Conservation (phyloP, 2,888 invertebrate species). For the Agapostemon virescens region DNA sequence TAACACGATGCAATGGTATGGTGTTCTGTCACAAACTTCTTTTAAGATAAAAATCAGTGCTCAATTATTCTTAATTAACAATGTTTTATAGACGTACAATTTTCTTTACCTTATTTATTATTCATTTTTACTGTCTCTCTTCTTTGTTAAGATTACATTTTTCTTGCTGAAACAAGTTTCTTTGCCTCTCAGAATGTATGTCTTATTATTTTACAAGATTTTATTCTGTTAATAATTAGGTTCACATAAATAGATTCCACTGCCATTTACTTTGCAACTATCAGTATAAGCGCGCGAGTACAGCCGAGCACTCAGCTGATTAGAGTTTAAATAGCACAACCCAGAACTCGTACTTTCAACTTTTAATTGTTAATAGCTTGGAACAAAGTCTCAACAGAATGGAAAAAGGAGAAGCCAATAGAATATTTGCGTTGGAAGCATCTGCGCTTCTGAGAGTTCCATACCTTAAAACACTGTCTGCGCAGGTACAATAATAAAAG, state of each 20-base stretch:
- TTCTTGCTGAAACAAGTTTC: too few species aligned
- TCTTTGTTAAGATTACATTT: too few species aligned
- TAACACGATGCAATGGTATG: too few species aligned
- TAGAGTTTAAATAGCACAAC: background rate
- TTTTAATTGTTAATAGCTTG: constrained; percentile 1
- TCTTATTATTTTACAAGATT: background rate
- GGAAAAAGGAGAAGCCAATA: background rate
- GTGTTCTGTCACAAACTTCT: too few species aligned
- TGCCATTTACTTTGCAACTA: background rate
- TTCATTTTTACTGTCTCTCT: too few species aligned
- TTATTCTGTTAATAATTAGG: background rate
- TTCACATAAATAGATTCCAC: background rate
- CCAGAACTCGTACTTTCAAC: background rate
- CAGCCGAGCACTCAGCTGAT: constrained; percentile 1
- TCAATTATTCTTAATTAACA: too few species aligned
- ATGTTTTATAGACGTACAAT: too few species aligned
- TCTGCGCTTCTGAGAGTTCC: background rate
- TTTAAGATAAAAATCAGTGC: too few species aligned
- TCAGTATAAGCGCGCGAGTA: background rate
- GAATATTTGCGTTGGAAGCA: background rate
- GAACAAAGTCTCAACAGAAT: background rate
- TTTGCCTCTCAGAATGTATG: too few species aligned
- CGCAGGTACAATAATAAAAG: too few species aligned
- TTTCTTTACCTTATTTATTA: too few species aligned
- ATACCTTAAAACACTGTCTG: background rate